Evolutionary conservation across 64 coral and sea anemone genomes (phyloP).

Genomic region (Montipora capricornis): DNA sequence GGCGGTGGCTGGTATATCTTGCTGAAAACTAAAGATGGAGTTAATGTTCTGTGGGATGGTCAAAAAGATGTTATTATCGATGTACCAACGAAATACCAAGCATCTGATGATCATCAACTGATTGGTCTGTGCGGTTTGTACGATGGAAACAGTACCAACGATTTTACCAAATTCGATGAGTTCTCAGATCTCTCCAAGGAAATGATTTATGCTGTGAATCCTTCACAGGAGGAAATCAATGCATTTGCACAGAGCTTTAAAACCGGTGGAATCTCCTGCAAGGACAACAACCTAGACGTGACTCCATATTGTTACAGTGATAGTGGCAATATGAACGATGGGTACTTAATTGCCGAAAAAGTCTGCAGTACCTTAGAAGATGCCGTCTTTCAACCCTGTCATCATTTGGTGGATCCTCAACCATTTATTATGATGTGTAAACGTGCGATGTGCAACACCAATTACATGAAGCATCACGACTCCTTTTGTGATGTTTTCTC

Average conservation of each 20-base stretch:
- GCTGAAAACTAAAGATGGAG: slow-evolving; percentile 70
- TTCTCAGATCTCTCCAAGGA: slow-evolving; percentile 46
- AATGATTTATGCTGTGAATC: not conserved
- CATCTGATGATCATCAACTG: slow-evolving; percentile 29
- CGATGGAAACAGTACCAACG: slow-evolving; percentile 80
- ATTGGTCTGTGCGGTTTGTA: slow-evolving; percentile 92
- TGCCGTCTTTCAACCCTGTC: slow-evolving; percentile 36
- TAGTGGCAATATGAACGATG: not conserved
- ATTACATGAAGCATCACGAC: slow-evolving; percentile 51
- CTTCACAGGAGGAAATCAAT: slow-evolving; percentile 14
- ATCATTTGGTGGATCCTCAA: not conserved
- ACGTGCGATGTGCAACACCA: slow-evolving; percentile 78
- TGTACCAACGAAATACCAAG: slow-evolving; percentile 73
- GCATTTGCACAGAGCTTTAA: slow-evolving; percentile 62
- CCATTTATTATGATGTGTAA: slow-evolving; percentile 82
- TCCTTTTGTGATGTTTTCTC: slow-evolving; percentile 81
- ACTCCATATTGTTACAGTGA: slow-evolving; percentile 45
- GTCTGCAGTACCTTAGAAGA: slow-evolving; percentile 48
- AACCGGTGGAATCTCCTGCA: slow-evolving; percentile 25
- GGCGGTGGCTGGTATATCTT: slow-evolving; percentile 78
- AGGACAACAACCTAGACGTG: not conserved
- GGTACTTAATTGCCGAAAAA: slow-evolving; percentile 21
- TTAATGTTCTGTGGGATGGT: slow-evolving; percentile 84
- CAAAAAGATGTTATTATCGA: slow-evolving; percentile 71
- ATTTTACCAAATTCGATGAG: slow-evolving; percentile 57